phyloP scores from a whole-genome alignment of 2,888 invertebrate species.

The Magallana nippona region DNA sequence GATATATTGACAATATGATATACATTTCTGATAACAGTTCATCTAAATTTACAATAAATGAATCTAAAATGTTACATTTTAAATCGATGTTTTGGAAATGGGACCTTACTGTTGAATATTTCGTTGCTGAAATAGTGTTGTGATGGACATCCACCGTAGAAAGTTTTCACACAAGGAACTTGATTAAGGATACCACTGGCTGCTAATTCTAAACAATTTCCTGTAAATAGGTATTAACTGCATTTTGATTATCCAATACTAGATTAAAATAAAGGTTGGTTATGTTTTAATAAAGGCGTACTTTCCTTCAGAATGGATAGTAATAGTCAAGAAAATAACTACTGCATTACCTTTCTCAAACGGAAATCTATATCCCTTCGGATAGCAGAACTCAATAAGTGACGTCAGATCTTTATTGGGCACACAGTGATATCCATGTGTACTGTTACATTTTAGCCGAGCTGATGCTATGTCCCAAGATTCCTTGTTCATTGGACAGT shows the following conservation, averaged over 20 bases:
- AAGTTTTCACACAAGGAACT: neutral
- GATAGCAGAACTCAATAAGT: neutral
- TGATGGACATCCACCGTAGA: neutral
- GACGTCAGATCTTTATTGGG: neutral
- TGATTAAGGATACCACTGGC: neutral
- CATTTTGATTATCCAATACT: no score
- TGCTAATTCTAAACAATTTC: neutral
- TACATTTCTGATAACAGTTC: no score
- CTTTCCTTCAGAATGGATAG: no score
- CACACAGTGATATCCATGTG: neutral
- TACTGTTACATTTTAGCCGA: neutral
- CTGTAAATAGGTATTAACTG: no score
- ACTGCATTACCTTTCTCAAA: neutral
- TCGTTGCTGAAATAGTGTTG: neutral
- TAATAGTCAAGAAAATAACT: no score
- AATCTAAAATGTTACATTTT: no score
- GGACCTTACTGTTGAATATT: neutral
- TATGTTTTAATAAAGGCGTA: no score
- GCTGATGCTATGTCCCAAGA: neutral
- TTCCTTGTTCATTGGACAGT: no score
- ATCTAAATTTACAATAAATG: no score
- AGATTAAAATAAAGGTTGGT: no score
- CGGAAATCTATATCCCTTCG: neutral
- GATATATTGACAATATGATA: no score
- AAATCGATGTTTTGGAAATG: no score